Percentiles rank a stretch among this genome's conserved stretches.
phyloP scores from a whole-genome alignment of 2,797 vertebrate species.

The Tokudaia muenninki region DNA sequence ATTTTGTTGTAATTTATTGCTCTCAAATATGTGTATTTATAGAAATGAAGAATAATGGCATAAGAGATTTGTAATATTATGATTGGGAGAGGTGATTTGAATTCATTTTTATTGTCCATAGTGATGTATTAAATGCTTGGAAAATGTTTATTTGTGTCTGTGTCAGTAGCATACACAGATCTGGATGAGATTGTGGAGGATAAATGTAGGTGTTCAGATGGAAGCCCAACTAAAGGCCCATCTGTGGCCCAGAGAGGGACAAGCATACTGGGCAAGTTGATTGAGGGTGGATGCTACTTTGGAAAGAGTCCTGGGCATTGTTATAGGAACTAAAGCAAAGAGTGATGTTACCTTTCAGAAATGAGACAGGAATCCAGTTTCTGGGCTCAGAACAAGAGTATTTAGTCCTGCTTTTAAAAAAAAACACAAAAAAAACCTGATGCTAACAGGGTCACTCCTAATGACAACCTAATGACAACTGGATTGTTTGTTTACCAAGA shows the following conservation, averaged over 20 bases:
- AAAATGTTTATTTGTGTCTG: background rate
- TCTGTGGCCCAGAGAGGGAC: background rate
- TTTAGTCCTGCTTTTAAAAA: background rate
- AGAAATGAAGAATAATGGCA: background rate
- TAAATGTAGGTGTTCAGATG: background rate
- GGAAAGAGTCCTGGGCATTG: background rate
- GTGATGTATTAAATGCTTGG: background rate
- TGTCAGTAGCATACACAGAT: background rate
- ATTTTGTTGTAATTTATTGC: background rate
- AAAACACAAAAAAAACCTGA: no score
- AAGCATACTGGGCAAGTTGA: background rate
- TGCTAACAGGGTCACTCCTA: background rate
- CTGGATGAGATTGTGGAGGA: background rate
- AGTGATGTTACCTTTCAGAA: background rate
- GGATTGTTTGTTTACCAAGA: background rate
- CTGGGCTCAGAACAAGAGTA: background rate
- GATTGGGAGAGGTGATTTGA: slow-evolving; percentile 18
- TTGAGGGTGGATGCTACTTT: background rate
- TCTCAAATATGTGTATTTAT: slow-evolving; percentile 26
- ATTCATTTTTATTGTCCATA: background rate
- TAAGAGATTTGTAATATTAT: slow-evolving; percentile 28
- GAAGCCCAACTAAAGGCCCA: background rate
- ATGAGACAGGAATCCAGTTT: background rate
- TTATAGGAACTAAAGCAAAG: background rate
- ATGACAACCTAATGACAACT: background rate